These are phyloP conservation scores for Oscheius sp. DNA, from an alignment of 2,888 invertebrate species.

Conservation along the genomic window DNA sequence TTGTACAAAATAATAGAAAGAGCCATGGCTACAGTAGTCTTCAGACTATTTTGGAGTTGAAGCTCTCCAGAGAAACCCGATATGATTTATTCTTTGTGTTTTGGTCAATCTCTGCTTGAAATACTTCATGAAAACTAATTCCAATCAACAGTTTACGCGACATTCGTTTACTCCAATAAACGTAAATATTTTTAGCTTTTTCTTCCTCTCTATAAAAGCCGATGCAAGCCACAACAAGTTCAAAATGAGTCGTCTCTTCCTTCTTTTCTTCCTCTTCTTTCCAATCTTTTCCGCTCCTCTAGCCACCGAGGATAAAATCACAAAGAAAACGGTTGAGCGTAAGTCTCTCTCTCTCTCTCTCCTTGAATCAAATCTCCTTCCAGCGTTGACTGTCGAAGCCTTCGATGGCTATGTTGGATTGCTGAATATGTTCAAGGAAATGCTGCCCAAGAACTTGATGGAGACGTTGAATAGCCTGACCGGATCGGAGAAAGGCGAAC, in stretches of 20 bases:
- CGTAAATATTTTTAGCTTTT: background rate
- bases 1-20: too few relatives aligned
- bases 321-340: background rate
- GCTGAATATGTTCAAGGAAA: slow-evolving; percentile 43
- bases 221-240: background rate
- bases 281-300: background rate
- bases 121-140: too few relatives aligned
- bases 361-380: too few relatives aligned
- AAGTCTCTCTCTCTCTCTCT: background rate
- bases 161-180: background rate
- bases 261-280: background rate
- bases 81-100: too few relatives aligned
- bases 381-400: slow-evolving; percentile 41
- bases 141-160: too few relatives aligned
- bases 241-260: background rate
- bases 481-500: slow-evolving; percentile 44
- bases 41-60: too few relatives aligned
- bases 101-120: too few relatives aligned
- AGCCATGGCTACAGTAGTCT: too few relatives aligned
- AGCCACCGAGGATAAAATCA: slow-evolving; percentile 1
- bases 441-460: slow-evolving; percentile 30
- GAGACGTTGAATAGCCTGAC: slow-evolving; percentile 36
- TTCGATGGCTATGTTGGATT: slow-evolving; percentile 46
- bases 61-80: too few relatives aligned
- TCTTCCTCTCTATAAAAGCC: background rate